A percentile compares a stretch with the other conserved stretches of the same genome.
Evolutionary conservation across 2,797 vertebrate species (phyloP).

Genomic region (Eutrigla gurnardus): DNA sequence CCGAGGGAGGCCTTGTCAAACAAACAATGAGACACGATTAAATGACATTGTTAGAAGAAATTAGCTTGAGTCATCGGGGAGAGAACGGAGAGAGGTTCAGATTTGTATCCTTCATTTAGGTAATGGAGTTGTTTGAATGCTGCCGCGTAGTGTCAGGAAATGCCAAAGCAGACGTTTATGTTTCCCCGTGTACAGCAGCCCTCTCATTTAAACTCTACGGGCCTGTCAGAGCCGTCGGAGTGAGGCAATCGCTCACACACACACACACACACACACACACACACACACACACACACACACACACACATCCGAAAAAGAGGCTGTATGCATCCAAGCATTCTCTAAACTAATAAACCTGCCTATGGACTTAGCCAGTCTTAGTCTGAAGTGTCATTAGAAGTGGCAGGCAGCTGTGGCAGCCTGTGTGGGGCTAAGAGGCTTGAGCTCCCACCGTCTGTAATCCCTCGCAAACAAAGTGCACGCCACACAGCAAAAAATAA

Average conservation of each 20-base stretch:
- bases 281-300: slow-evolving; percentile 30
- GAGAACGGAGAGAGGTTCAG: slow-evolving; percentile 44
- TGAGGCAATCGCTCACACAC: slow-evolving; percentile 47
- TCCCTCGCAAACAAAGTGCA: slow-evolving; percentile 72
- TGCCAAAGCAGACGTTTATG: slow-evolving; percentile 54
- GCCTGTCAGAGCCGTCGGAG: slow-evolving; percentile 59
- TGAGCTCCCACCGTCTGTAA: slow-evolving; percentile 73
- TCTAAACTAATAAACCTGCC: slow-evolving; percentile 79
- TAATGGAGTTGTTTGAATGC: slow-evolving; percentile 60
- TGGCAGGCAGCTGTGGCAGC: slow-evolving; percentile 78
- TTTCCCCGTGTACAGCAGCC: slow-evolving; percentile 58
- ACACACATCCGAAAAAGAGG: slow-evolving; percentile 42
- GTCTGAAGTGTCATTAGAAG: slow-evolving; percentile 80
- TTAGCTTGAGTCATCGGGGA: slow-evolving; percentile 70
- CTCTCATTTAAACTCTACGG: slow-evolving; percentile 65
- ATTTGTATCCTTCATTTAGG: slow-evolving; percentile 73
- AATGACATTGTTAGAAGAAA: slow-evolving; percentile 79
- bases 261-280: slow-evolving; percentile 19
- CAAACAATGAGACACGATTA: slow-evolving; percentile 77
- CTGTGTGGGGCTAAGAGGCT: slow-evolving; percentile 73
- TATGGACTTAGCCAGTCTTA: slow-evolving; percentile 76
- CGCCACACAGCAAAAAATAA: slow-evolving; percentile 53
- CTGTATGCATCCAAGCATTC: slow-evolving; percentile 69
- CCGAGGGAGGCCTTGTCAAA: slow-evolving; percentile 73
- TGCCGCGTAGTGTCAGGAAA: slow-evolving; percentile 50